These are phyloP conservation scores for Enhydra lutris DNA, from an alignment of 2,113 vertebrate species.

Conservation along the genomic window DNA sequence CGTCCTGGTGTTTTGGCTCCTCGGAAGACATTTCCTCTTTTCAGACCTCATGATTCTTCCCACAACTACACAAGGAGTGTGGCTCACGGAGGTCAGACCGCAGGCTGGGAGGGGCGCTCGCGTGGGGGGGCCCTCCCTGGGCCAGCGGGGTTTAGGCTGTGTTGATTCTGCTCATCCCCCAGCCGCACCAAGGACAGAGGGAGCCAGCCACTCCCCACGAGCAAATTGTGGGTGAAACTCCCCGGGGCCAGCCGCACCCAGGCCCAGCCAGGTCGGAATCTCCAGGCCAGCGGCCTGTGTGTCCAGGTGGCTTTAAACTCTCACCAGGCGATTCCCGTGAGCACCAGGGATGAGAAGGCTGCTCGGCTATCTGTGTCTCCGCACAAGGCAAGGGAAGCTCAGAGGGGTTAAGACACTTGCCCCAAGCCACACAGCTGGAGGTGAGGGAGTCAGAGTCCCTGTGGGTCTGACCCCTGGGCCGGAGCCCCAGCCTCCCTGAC, in stretches of 20 bases:
- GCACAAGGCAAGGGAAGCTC: neutral
- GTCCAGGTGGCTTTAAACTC: neutral
- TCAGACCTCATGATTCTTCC: neutral
- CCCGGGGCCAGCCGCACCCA: rapidly evolving
- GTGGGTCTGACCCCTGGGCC: neutral
- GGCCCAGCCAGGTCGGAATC: neutral
- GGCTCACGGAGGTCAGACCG: neutral
- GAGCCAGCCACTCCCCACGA: neutral
- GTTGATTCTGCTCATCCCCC: neutral
- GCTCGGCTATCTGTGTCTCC: rapidly evolving
- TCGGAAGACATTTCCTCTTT: neutral
- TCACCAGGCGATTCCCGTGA: no score
- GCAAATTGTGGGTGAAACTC: rapidly evolving
- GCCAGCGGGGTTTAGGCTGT: neutral
- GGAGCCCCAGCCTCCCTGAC: neutral
- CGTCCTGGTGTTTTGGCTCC: neutral
- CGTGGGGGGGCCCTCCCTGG: rapidly evolving
- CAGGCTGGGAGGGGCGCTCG: neutral
- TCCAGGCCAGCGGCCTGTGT: neutral
- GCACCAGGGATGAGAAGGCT: neutral
- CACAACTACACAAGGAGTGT: rapidly evolving
- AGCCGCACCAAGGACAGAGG: neutral
- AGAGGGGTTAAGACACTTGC: neutral
- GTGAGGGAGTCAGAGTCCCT: neutral
- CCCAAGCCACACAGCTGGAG: neutral